Percentiles rank a stretch among this genome's conserved stretches.
phyloP scores from a whole-genome alignment of 2,113 vertebrate genomes.

The Panthera leo region DNA sequence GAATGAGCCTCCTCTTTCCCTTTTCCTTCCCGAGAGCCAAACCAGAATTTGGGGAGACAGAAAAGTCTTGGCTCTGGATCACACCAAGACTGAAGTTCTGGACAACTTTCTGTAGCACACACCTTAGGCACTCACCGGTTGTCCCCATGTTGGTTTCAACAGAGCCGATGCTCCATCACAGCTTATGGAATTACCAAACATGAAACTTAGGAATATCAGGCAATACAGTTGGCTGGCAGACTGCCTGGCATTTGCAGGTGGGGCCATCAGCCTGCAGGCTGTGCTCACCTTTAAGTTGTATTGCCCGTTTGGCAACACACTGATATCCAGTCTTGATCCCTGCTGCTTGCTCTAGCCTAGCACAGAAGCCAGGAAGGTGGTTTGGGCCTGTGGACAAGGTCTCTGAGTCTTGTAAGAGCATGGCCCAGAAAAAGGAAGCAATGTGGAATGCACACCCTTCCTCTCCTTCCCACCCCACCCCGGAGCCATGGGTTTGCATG shows the following conservation, averaged over 20 bases:
- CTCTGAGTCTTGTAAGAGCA: not conserved
- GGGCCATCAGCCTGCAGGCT: no score
- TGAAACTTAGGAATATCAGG: rapidly evolving
- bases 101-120: not conserved
- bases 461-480: rapidly evolving
- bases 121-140: rapidly evolving
- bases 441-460: rapidly evolving
- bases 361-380: not conserved
- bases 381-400: not conserved
- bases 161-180: no score
- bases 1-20: not conserved
- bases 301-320: rapidly evolving
- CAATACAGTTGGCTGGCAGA: not conserved
- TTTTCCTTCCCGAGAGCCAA: not conserved
- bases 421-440: not conserved
- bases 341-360: not conserved
- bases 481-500: rapidly evolving
- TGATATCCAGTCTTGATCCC: rapidly evolving
- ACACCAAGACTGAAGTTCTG: rapidly evolving
- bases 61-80: no score
- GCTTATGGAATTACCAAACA: no score
- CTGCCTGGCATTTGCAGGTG: rapidly evolving
- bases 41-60: rapidly evolving
- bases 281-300: rapidly evolving
- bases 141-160: not conserved